Evolutionary conservation across 2,113 vertebrate genomes (phyloP), one percentile per base, ranked within the genome.

Genomic region (Harpagus bidentatus): DNA sequence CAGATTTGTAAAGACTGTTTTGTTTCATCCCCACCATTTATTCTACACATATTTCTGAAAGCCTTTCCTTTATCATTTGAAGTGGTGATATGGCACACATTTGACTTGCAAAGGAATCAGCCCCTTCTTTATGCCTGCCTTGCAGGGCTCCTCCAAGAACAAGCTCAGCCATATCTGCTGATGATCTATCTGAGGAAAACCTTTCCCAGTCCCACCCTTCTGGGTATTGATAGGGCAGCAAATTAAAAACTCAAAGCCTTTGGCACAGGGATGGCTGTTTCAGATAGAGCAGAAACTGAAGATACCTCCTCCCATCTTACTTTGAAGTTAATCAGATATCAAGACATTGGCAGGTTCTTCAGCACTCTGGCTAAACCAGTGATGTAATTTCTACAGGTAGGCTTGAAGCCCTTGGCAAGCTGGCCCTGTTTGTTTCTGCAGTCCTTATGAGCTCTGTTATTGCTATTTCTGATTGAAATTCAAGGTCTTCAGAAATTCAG

Each of bases 171-270:
- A 7, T 86, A 94, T 88, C 90, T 94, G 31, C n/a, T 88, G 55
- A 38, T 81, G 45, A 55, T 83, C n/a, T 89, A 20, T 59, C 70
- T 81, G 40, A 94, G 72, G 76, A 93, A 95, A 84, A 83, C 29
- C 72, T 88, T 94, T 78, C 94, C 80, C 80, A 90, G 85, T 83
- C 40, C 67, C 92, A 90, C 86, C 80, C 83, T 89, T 69, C 77
- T 82, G 86, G 45, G 26, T 90, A 84, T 32, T 43, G 67, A 84
- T 67, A 83, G 59, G 43, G 18, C 72, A 92, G 40, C 31, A 88
- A 96, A 95, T 93, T 89, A 94, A 93, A 94, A 95, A 94, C 56
- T 87, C 56, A 63, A 86, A 86, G 92, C 90, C 95, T 91, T 78
- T 89, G 82, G 90, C 85, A 50, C 3, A 67, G 83, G 56, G 12